These are phyloP conservation scores for Leucophenga varia DNA, from an alignment of 1,140 invertebrate species.

Conservation along the genomic window DNA sequence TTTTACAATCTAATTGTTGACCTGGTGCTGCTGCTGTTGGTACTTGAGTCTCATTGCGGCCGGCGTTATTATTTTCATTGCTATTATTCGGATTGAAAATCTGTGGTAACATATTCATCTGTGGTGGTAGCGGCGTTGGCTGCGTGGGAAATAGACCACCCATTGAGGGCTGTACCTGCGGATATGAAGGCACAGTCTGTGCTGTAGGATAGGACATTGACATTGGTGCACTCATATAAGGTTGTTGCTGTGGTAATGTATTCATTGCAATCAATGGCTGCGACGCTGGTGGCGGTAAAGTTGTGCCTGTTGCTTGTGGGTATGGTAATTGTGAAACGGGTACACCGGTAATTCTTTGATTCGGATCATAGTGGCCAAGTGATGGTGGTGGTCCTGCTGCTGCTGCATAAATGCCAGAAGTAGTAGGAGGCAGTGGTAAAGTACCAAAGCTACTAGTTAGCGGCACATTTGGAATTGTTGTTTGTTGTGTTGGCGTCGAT, in stretches of 20 bases:
- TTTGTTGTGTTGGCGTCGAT: slow-evolving; percentile 23
- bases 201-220: slow-evolving; percentile 43
- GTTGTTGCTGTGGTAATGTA: slow-evolving; percentile 26
- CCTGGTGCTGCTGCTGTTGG: slow-evolving; percentile 2
- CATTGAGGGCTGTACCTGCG: slow-evolving; percentile 51
- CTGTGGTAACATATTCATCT: slow-evolving; percentile 36
- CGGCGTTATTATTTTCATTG: slow-evolving; percentile 7
- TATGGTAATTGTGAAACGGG: slow-evolving; percentile 39
- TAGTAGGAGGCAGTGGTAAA: slow-evolving; percentile 32
- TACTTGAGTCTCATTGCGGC: too few relatives aligned
- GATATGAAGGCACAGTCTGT: slow-evolving; percentile 49
- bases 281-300: slow-evolving; percentile 13
- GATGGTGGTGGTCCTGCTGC: slow-evolving; percentile 15
- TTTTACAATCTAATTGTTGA: too few relatives aligned
- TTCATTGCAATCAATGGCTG: slow-evolving; percentile 21
- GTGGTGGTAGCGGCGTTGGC: slow-evolving; percentile 45
- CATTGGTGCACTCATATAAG: slow-evolving; percentile 46
- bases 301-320: slow-evolving; percentile 35
- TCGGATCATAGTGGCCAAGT: not conserved
- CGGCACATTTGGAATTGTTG: slow-evolving; percentile 4
- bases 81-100: slow-evolving; percentile 21
- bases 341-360: slow-evolving; percentile 26
- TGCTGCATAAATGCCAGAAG: slow-evolving; percentile 11
- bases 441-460: slow-evolving; percentile 7
- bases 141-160: slow-evolving; percentile 43